These are phyloP conservation scores for Rhinella marina DNA, from an alignment of 2,797 vertebrate genomes.

Conservation along the genomic window DNA sequence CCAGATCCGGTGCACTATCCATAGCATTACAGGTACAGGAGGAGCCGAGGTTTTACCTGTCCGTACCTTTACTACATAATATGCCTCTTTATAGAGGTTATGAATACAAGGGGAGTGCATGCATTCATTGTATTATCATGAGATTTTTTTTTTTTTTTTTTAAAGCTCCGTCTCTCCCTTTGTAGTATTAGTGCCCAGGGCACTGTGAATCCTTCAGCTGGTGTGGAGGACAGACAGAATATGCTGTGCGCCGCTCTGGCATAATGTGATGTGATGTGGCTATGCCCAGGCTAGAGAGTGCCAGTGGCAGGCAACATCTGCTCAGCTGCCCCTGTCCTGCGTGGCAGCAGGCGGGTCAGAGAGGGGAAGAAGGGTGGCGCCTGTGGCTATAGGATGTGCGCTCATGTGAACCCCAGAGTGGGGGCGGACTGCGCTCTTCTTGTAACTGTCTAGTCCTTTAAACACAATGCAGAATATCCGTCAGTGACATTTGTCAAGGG, in stretches of 20 bases:
- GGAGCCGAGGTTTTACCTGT: not conserved
- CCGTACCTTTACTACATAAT: not conserved
- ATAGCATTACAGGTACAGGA: not conserved
- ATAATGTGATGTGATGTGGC: constrained; percentile 56
- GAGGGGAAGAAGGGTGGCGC: constrained; percentile 64
- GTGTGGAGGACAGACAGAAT: constrained; percentile 40
- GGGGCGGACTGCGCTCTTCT: constrained; percentile 54
- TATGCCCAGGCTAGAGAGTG: constrained; percentile 63
- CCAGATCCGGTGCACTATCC: not conserved
- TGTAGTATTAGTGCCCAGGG: constrained; percentile 10
- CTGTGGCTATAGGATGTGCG: constrained; percentile 63
- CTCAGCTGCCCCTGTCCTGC: constrained; percentile 77
- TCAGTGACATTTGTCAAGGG: constrained; percentile 51
- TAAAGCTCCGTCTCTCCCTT: not conserved
- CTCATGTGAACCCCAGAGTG: constrained; percentile 58
- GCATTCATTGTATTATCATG: not conserved
- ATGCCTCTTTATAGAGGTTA: not conserved
- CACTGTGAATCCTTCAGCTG: constrained; percentile 57
- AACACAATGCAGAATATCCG: constrained; percentile 48
- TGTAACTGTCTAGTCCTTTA: constrained; percentile 71
- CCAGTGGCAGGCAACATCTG: constrained; percentile 90
- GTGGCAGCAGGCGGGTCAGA: constrained; percentile 78
- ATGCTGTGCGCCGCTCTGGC: constrained; percentile 54
- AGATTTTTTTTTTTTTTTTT: not conserved
- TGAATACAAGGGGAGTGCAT: not conserved